phyloP scores from a whole-genome alignment of 2,888 invertebrate genomes.

The Diloba caeruleocephala region DNA sequence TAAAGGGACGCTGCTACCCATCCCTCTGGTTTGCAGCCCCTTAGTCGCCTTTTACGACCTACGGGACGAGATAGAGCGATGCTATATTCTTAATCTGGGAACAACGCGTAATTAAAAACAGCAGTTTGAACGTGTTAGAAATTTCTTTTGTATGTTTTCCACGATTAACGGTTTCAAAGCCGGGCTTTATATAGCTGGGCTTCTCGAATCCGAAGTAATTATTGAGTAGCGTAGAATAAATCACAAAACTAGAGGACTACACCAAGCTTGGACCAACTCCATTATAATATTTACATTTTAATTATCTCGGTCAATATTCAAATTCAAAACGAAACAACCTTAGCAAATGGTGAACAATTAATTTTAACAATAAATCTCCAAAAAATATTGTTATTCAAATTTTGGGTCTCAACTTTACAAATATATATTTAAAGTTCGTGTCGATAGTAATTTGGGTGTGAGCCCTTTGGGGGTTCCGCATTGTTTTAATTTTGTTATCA shows the following conservation, averaged over 20 bases:
- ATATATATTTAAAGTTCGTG: slow-evolving; percentile 58
- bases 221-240: background rate
- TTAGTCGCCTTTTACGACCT: too few relatives aligned
- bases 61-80: too few relatives aligned
- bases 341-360: slow-evolving; percentile 12
- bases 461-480: slow-evolving; percentile 54
- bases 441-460: slow-evolving; percentile 32
- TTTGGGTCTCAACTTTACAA: slow-evolving; percentile 22
- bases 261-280: background rate
- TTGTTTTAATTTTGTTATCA: slow-evolving; percentile 69
- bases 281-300: slow-evolving; percentile 1
- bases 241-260: background rate
- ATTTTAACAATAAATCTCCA: slow-evolving; percentile 18
- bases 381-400: slow-evolving; percentile 20
- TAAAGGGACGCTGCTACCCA: too few relatives aligned
- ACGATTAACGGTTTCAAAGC: too few relatives aligned
- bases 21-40: too few relatives aligned
- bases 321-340: slow-evolving; percentile 2
- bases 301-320: slow-evolving; percentile 23
- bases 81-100: too few relatives aligned
- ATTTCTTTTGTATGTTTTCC: too few relatives aligned
- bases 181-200: too few relatives aligned
- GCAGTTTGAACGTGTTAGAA: too few relatives aligned
- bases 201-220: too few relatives aligned
- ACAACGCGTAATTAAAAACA: too few relatives aligned